phyloP scores from a whole-genome alignment of 2,113 vertebrate genomes.

The Balaenoptera acutorostrata region DNA sequence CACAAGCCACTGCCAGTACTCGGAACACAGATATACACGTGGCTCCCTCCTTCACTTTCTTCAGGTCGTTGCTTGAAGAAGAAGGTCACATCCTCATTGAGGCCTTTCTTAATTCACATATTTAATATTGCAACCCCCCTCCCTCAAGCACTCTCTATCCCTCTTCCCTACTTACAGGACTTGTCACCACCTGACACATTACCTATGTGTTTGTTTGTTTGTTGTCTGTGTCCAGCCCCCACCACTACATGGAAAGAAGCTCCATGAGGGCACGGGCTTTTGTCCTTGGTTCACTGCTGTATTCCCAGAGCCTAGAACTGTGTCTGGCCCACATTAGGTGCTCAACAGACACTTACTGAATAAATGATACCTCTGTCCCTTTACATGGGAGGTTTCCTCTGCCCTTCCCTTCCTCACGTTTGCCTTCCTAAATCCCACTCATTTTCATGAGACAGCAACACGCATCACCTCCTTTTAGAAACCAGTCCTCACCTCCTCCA shows the following conservation, averaged over 20 bases:
- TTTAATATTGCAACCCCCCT: no score
- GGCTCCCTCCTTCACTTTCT: neutral
- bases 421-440: neutral
- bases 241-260: neutral
- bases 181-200: no score
- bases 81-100: fast-evolving
- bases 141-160: neutral
- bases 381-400: neutral
- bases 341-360: neutral
- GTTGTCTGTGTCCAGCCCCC: neutral
- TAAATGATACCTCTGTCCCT: neutral
- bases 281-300: neutral
- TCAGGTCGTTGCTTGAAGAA: neutral
- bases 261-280: fast-evolving
- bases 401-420: neutral
- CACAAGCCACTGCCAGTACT: neutral
- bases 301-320: neutral
- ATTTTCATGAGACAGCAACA: neutral
- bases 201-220: neutral
- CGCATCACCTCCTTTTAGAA: neutral
- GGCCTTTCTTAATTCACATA: neutral
- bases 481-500: neutral
- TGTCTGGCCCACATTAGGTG: neutral
- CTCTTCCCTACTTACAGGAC: neutral
- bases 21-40: neutral